phyloP scores from a whole-genome alignment of 2,113 vertebrate genomes.

The Saccopteryx bilineata region DNA sequence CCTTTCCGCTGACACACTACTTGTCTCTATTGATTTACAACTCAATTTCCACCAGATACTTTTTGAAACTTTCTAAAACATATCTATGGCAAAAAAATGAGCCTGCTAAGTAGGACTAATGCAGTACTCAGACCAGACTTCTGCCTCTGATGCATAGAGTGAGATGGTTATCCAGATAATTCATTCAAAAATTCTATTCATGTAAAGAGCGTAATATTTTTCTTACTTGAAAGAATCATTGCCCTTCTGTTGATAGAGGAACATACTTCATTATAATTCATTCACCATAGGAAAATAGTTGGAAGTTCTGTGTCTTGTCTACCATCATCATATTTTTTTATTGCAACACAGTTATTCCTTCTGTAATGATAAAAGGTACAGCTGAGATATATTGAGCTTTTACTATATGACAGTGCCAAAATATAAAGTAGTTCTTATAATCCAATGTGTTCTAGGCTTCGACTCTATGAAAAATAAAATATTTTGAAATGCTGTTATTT shows the following conservation, averaged over 20 bases:
- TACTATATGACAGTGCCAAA: not conserved
- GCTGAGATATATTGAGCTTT: not conserved
- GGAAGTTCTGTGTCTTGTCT: not conserved
- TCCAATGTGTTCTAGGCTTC: not conserved
- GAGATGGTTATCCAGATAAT: not conserved
- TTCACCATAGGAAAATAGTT: not conserved
- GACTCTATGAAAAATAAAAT: not conserved
- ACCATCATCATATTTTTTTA: not conserved
- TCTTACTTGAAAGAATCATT: not conserved
- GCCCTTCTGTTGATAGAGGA: not conserved
- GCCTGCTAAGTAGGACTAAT: not conserved
- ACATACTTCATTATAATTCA: not conserved
- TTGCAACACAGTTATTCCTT: not conserved
- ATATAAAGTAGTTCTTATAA: not conserved
- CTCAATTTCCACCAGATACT: not conserved
- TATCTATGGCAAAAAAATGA: not conserved
- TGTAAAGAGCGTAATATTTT: not conserved
- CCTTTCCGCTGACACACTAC: not conserved
- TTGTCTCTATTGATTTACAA: not conserved
- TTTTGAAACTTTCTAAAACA: not conserved
- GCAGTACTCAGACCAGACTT: not conserved
- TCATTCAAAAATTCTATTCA: not conserved
- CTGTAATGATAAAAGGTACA: not conserved
- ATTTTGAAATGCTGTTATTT: not conserved
- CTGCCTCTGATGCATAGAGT: not conserved